Percentiles rank a stretch among this genome's conserved stretches.
Conservation (phyloP, 1,140 invertebrate genomes). For the Battus philenor region DNA sequence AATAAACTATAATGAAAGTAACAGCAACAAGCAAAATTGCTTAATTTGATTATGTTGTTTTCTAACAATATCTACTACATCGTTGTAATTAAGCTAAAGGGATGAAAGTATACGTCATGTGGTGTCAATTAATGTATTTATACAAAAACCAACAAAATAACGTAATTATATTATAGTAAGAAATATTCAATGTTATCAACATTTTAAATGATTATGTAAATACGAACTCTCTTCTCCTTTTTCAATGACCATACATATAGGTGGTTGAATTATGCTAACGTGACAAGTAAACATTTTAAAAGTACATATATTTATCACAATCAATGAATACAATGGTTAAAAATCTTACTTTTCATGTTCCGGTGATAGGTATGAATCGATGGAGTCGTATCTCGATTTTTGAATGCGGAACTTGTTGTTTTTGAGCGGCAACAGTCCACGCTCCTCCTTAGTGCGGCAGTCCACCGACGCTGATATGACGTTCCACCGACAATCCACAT, state of each 20-base stretch:
- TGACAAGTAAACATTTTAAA: background rate
- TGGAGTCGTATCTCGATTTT: constrained; percentile 98
- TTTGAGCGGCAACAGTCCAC: constrained; percentile 86
- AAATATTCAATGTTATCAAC: too few species aligned
- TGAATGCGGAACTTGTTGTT: constrained; percentile 89
- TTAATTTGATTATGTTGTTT: too few species aligned
- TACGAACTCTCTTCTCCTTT: too few species aligned
- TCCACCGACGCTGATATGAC: constrained; percentile 97
- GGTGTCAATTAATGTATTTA: too few species aligned
- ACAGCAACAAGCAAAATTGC: too few species aligned
- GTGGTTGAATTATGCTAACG: background rate
- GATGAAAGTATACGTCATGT: too few species aligned
- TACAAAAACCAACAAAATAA: too few species aligned
- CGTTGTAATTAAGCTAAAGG: too few species aligned
- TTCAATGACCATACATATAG: background rate
- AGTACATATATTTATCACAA: background rate
- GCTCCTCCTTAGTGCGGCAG: constrained; percentile 95
- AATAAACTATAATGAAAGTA: too few species aligned
- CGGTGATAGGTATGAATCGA: constrained; percentile 96
- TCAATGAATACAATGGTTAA: background rate
- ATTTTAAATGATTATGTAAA: too few species aligned
- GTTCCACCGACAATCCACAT: constrained; percentile 98
- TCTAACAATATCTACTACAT: too few species aligned
- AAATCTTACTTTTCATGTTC: constrained; percentile 82
- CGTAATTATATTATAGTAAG: too few species aligned